Conservation (phyloP, 2,888 invertebrate species). For the Polia nebulosa region DNA sequence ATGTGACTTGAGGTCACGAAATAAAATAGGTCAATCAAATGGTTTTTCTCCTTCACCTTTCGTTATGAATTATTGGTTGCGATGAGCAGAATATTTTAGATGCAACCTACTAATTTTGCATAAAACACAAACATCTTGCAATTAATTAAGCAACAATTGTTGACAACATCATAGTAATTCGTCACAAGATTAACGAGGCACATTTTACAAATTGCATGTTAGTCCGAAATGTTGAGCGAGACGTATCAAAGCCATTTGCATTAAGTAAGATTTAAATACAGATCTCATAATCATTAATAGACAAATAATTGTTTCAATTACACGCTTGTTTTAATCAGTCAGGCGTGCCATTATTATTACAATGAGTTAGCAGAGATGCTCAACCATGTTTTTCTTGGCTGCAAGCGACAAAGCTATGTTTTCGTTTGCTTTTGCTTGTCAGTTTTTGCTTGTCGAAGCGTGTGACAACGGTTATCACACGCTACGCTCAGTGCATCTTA, state of each 20-base stretch:
- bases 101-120: slow-evolving; percentile 5
- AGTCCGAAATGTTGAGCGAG: slow-evolving; percentile 42
- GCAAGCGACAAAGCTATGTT: background rate
- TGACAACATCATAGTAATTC: slow-evolving; percentile 45
- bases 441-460: too few relatives aligned
- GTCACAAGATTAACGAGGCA: slow-evolving; percentile 44
- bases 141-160: slow-evolving; percentile 33
- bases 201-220: slow-evolving; percentile 37
- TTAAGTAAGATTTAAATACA: slow-evolving; percentile 63
- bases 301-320: slow-evolving; percentile 61
- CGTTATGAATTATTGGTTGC: slow-evolving; percentile 19
- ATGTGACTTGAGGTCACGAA: slow-evolving; percentile 34
- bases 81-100: slow-evolving; percentile 5
- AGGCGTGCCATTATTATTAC: slow-evolving; percentile 42
- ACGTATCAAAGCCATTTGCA: slow-evolving; percentile 49
- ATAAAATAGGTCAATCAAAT: slow-evolving; percentile 28
- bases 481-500: too few relatives aligned
- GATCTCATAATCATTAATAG: slow-evolving; percentile 63
- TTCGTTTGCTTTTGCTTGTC: background rate
- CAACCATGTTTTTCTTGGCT: slow-evolving; percentile 9
- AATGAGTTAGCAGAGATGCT: slow-evolving; percentile 28
- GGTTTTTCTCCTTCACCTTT: slow-evolving; percentile 37
- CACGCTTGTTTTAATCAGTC: slow-evolving; percentile 50
- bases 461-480: too few relatives aligned
- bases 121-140: background rate